Base-by-base conservation (phyloP, 2,113 vertebrate genomes). In the Macaca mulatta region DNA sequence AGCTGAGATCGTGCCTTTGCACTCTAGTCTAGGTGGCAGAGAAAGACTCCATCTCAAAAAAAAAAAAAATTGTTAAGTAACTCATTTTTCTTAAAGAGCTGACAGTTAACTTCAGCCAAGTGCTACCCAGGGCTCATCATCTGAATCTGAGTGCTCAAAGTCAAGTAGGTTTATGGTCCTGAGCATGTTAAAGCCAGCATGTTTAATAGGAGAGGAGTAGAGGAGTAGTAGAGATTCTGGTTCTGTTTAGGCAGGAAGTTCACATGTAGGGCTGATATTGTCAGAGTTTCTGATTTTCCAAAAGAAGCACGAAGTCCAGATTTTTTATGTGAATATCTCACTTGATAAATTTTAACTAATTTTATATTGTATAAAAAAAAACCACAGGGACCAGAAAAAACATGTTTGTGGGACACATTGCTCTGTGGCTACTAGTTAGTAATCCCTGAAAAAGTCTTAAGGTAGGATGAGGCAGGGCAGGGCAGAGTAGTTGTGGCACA, bases 1-100 rank as follows among this genome's bases (percentile, higher is more conserved):
- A 64, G 61, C 61, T 64, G 61, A 64, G 61, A 32, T 64, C 12
- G 6, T 2, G 2, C 27, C 61, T 32, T 32, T 64, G 61, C 27
- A 64, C 27, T 30, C 61, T 5, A 64, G 61, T 27, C 27, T 64
- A 30, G 61, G 27, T 2, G 61, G 13, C 61, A 64, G 61, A 64
- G 12, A 6, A 13, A 64, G 27, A 30, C 2, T 2, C 27, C 27
- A 14, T 14, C 61, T 64, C 11, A 64, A 64, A 64, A 64, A 30
- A 32, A 64, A 59, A 61, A 59, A 61, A 61, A 30, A 40, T 95
- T 86, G 40, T 67, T 89, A 70, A 87, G 69, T 75, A 90, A 75
- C 57, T 96, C 32, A 85, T 96, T 96, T 97, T 96, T 90, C 89
- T 96, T 74, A 67, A 90, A 78, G 67, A 75, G 25, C 23, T 87